Evolutionary conservation across 2,113 vertebrate species (phyloP), one percentile per base, ranked within the genome.

Genomic region (Zosterops borbonicus): DNA sequence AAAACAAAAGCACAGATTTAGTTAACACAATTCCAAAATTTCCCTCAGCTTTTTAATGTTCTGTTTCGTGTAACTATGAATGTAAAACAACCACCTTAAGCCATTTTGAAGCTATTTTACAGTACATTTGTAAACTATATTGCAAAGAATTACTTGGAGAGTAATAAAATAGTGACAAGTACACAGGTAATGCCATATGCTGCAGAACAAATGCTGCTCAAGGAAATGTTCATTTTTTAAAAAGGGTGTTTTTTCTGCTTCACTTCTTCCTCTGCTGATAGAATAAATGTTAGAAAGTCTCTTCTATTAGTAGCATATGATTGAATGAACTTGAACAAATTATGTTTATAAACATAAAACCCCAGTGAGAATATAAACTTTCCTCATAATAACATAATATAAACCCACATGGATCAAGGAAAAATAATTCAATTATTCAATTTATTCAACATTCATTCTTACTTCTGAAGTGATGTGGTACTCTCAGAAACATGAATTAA

Each of bases 1-100:
- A 85, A 92, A 94, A 96, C 79, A 81, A 95, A 86, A 89, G 33
- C 8, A 21, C 0, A 64, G 35, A 55, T 59, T 95, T 95, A 96
- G 85, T 44, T 77, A 91, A 29, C 68, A 39, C 22, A 28, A 21
- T 23, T 55, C 16, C 11, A 80, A 37, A 90, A 28, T 6, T 3
- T 31, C 19, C 6, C 24, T 68, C 41, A 31, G 27, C 24, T 31
- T 90, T 86, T 76, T 39, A n/a, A 27, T 9, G 33, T 11, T 59
- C 21, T 9, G 7, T 63, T 84, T 86, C 68, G 53, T 62, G 11
- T 41, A 89, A 64, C n/a, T 35, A 23, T 14, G 67, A 77, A 77
- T 12, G 19, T 11, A 31, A 76, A 77, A 21, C 22, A 75, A 41
- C 9, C 6, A 25, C 8, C 41, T 69, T 23, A 65, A 89, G 39